Evolutionary conservation across 2,888 invertebrate species (phyloP).

Genomic region (Drosophila quasianomalipes): DNA sequence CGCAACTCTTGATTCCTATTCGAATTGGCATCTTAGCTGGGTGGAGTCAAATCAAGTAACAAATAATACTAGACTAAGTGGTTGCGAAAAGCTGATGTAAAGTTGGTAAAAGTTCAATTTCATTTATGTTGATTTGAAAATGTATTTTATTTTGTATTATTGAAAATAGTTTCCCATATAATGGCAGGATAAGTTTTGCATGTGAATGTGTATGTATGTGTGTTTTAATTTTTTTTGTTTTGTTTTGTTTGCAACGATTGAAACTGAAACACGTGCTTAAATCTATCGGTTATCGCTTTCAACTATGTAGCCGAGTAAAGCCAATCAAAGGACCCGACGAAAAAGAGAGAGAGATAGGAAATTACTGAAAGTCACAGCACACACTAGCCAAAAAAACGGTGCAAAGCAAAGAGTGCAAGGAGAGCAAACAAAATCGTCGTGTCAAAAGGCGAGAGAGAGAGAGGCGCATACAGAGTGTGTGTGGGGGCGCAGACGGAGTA

Average conservation of each 20-base stretch:
- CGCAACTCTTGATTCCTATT: background rate
- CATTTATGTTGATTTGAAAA: background rate
- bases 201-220: background rate
- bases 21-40: background rate
- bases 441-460: conserved; percentile 26
- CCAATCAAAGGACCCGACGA: conserved; percentile 44
- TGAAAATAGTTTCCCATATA: conserved; percentile 4
- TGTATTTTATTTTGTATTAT: background rate
- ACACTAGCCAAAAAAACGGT: conserved; percentile 30
- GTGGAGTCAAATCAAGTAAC: background rate
- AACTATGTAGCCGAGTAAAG: conserved; percentile 29
- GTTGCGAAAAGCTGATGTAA: background rate
- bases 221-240: conserved; percentile 21
- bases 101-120: conserved; percentile 20
- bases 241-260: conserved; percentile 32
- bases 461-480: conserved; percentile 55
- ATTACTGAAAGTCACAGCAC: conserved; percentile 54
- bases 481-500: conserved; percentile 7
- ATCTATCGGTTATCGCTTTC: conserved; percentile 27
- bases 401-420: conserved; percentile 32
- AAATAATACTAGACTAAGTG: background rate
- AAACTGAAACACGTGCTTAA: conserved; percentile 70
- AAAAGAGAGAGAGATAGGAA: conserved; percentile 38
- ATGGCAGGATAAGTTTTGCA: background rate
- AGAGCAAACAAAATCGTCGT: conserved; percentile 31